A percentile compares a stretch with the other conserved stretches of the same genome.
phyloP scores from a whole-genome alignment of 2,113 vertebrate genomes.

The Rhea americana region DNA sequence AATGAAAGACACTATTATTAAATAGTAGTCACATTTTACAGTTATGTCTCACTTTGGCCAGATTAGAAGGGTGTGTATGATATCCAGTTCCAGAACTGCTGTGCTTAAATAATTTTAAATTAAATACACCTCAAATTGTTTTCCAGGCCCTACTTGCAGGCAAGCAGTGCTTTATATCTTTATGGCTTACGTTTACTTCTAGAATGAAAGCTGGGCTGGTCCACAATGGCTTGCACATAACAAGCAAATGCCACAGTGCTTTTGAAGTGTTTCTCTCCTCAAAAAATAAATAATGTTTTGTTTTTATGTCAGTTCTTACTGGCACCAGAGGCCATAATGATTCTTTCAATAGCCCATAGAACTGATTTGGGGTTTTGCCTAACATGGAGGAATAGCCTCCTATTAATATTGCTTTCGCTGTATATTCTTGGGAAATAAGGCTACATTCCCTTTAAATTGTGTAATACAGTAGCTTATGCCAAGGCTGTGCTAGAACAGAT shows the following conservation, averaged over 20 bases:
- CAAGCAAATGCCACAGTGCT: not conserved
- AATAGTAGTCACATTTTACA: conserved; percentile 4
- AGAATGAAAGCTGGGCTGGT: not conserved
- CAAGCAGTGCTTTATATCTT: not conserved
- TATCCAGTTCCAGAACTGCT: not conserved
- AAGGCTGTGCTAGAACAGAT: not conserved
- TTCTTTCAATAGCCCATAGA: not conserved
- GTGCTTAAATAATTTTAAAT: not conserved
- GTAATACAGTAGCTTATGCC: not conserved
- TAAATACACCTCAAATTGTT: not conserved
- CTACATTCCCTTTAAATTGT: not conserved
- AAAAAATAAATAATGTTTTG: not conserved
- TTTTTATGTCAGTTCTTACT: not conserved
- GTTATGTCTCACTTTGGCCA: conserved; percentile 11
- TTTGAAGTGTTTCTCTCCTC: not conserved
- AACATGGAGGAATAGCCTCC: not conserved
- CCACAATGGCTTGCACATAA: not conserved
- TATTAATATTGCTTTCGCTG: not conserved
- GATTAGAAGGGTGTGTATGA: not conserved
- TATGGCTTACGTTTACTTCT: not conserved
- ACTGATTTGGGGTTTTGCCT: not conserved
- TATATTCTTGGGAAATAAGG: not conserved
- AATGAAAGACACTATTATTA: conserved; percentile 36
- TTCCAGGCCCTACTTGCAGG: not conserved
- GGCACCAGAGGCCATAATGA: not conserved